Evolutionary conservation across 2,113 vertebrate genomes (phyloP).

Genomic region (Chloropsis cyanopogon): DNA sequence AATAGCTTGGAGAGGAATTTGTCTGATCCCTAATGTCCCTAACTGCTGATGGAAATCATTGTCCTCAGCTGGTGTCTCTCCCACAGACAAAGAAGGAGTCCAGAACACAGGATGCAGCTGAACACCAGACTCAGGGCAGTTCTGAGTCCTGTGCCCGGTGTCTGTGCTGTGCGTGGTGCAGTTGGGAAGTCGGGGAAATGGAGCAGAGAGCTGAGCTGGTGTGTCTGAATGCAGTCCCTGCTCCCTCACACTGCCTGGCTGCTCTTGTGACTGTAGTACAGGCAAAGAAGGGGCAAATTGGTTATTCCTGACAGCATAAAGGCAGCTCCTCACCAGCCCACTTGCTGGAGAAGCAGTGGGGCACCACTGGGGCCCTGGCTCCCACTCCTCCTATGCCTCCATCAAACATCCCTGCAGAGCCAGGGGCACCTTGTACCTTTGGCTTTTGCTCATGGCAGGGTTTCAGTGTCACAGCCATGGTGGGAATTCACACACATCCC

Average conservation of each 20-base stretch:
- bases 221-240: fast-evolving
- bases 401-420: not conserved
- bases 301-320: not conserved
- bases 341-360: not conserved
- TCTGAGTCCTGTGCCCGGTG: not conserved
- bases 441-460: not conserved
- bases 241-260: not conserved
- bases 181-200: fast-evolving
- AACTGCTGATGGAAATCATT: not conserved
- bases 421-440: not conserved
- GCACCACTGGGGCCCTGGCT: fast-evolving
- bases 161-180: not conserved
- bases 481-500: not conserved
- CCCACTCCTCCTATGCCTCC: fast-evolving
- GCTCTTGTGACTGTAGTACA: fast-evolving
- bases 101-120: not conserved
- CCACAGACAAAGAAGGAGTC: not conserved
- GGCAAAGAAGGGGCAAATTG: too few species aligned
- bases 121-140: not conserved
- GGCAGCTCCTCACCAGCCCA: not conserved
- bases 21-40: not conserved
- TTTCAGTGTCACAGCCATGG: fast-evolving
- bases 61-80: not conserved
- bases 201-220: not conserved
- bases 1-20: not conserved